phyloP scores from a whole-genome alignment of 2,888 invertebrate species.

The Rhynchonema sp. region DNA sequence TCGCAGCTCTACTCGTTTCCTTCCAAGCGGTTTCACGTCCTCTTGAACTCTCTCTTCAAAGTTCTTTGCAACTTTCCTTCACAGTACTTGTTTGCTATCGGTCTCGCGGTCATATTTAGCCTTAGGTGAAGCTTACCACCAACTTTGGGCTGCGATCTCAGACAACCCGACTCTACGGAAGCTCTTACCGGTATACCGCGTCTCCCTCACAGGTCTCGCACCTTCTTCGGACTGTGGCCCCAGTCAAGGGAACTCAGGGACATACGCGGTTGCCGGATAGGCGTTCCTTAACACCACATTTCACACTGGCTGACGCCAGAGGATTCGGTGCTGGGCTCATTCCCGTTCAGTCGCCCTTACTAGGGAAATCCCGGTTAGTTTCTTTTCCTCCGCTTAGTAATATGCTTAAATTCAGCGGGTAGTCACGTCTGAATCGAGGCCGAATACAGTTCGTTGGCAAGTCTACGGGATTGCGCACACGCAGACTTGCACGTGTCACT shows the following conservation, averaged over 20 bases:
- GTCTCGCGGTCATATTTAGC: background rate
- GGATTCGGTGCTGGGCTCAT: background rate
- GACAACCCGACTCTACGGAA: conserved; percentile 42
- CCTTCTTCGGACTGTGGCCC: conserved; percentile 22
- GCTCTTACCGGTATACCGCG: conserved; percentile 11
- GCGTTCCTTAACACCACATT: conserved; percentile 38
- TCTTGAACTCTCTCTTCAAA: background rate
- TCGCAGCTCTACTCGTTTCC: background rate
- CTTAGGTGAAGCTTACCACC: background rate
- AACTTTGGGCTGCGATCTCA: conserved; percentile 40
- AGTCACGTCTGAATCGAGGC: background rate
- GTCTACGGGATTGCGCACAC: background rate
- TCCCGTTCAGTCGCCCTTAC: background rate
- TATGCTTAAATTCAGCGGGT: background rate
- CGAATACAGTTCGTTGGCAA: background rate
- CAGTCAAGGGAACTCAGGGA: conserved; percentile 16
- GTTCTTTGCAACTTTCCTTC: background rate
- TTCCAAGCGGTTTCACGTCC: background rate
- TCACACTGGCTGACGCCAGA: conserved; percentile 23
- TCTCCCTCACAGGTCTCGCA: conserved; percentile 29
- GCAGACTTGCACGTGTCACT: background rate
- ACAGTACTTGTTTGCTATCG: background rate
- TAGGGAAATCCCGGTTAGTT: background rate
- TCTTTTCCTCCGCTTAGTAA: background rate
- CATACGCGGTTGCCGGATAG: conserved; percentile 8